phyloP scores from a whole-genome alignment of 2,113 vertebrate genomes.

The Charina bottae region DNA sequence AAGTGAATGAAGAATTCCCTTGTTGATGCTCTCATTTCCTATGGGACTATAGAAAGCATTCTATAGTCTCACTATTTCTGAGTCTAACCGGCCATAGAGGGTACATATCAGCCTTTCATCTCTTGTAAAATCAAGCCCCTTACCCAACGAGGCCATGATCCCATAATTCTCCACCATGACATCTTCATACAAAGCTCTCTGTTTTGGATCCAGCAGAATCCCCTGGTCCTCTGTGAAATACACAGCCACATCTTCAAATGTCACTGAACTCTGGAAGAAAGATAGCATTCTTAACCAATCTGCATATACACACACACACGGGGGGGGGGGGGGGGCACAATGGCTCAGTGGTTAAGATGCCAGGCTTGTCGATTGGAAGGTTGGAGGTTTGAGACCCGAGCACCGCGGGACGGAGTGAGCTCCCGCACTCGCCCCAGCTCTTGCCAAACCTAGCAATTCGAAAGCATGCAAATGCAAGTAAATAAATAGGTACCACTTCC shows the following conservation, averaged over 20 bases:
- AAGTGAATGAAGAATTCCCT: not conserved
- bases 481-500: too few species aligned
- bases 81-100: not conserved
- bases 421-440: too few species aligned
- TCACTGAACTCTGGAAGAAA: conserved; percentile 14
- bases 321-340: too few species aligned
- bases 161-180: conserved; percentile 36
- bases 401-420: too few species aligned
- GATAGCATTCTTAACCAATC: not conserved
- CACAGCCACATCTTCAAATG: conserved; percentile 31
- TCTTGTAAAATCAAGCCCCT: not conserved
- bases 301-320: too few species aligned
- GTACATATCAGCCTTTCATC: not conserved
- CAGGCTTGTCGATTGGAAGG: too few species aligned
- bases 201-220: not conserved
- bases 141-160: conserved; percentile 12
- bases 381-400: too few species aligned
- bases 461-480: too few species aligned
- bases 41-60: not conserved
- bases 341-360: too few species aligned
- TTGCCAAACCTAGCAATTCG: too few species aligned
- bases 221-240: conserved; percentile 24
- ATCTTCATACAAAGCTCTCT: conserved; percentile 15
- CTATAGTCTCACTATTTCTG: not conserved
- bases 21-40: not conserved